These are phyloP conservation scores for Euzophera pinguis DNA, from an alignment of 2,888 invertebrate species.

Conservation along the genomic window DNA sequence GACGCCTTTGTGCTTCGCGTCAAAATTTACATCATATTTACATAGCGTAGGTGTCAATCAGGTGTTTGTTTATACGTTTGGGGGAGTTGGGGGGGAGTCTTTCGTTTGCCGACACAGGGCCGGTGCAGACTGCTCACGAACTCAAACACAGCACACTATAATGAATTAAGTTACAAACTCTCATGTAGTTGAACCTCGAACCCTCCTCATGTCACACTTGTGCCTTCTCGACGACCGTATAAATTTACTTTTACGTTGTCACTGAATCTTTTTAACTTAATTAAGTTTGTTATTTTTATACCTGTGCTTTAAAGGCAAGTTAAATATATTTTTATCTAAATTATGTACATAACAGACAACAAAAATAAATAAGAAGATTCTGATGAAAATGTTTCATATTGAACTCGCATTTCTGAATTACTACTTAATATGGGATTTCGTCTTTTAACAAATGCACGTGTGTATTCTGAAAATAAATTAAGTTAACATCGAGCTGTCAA, in stretches of 20 bases:
- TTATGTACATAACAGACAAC: too few species aligned
- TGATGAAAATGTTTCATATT: too few species aligned
- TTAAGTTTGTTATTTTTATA: neutral
- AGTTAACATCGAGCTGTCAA: too few species aligned
- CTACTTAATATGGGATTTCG: too few species aligned
- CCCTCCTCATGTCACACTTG: slow-evolving; percentile 55
- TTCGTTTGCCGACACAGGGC: slow-evolving; percentile 46
- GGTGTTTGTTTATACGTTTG: slow-evolving; percentile 47
- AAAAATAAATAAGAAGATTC: too few species aligned
- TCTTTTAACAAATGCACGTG: too few species aligned
- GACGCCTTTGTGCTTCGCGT: slow-evolving; percentile 8
- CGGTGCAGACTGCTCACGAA: slow-evolving; percentile 48
- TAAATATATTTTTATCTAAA: too few species aligned
- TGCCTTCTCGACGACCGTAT: slow-evolving; percentile 30
- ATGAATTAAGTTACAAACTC: slow-evolving; percentile 76
- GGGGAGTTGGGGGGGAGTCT: slow-evolving; percentile 22
- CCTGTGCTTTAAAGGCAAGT: too few species aligned
- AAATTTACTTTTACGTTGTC: slow-evolving; percentile 23
- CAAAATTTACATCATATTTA: slow-evolving; percentile 29
- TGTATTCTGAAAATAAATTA: too few species aligned
- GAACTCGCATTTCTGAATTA: too few species aligned
- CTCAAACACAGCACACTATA: slow-evolving; percentile 70
- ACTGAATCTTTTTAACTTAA: slow-evolving; percentile 20
- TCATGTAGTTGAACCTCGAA: slow-evolving; percentile 44
- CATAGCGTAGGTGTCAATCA: slow-evolving; percentile 60